Percentiles rank a stretch among this genome's conserved stretches.
These are phyloP conservation scores for Hippocampus guttulatus DNA, from an alignment of 2,113 vertebrate species.

Conservation along the genomic window DNA sequence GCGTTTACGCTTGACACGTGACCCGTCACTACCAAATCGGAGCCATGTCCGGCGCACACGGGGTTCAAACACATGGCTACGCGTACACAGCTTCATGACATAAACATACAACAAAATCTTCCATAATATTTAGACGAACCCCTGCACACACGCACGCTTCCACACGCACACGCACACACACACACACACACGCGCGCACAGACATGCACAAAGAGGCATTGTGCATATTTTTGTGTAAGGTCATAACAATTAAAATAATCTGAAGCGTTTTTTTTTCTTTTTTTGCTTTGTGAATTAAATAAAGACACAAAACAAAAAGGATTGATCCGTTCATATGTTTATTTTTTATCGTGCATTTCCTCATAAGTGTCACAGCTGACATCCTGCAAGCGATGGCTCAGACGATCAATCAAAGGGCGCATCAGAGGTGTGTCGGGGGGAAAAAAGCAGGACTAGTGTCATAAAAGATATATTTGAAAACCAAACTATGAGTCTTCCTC, in stretches of 20 bases:
- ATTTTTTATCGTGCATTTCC: neutral
- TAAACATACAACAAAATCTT: constrained; percentile 61
- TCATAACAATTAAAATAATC: neutral
- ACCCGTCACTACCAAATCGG: constrained; percentile 16
- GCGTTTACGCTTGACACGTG: constrained; percentile 36
- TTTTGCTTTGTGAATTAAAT: neutral
- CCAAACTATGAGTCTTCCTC: too few species aligned
- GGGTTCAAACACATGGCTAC: constrained; percentile 11
- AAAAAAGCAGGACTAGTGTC: too few species aligned
- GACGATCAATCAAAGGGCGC: too few species aligned
- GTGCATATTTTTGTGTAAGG: constrained; percentile 23
- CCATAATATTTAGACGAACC: constrained; percentile 58
- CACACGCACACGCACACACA: neutral
- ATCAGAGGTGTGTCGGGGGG: too few species aligned
- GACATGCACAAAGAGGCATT: constrained; percentile 40
- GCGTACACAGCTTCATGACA: constrained; percentile 36
- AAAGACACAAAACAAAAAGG: neutral
- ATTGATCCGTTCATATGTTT: neutral
- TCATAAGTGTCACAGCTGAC: too few species aligned
- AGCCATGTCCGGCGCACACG: constrained; percentile 12
- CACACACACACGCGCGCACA: constrained; percentile 8
- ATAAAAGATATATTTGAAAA: too few species aligned
- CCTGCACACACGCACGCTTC: neutral
- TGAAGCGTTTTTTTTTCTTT: neutral
- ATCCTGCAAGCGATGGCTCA: too few species aligned